phyloP scores from a whole-genome alignment of 2,113 vertebrate genomes.

The Manacus vitellinus region DNA sequence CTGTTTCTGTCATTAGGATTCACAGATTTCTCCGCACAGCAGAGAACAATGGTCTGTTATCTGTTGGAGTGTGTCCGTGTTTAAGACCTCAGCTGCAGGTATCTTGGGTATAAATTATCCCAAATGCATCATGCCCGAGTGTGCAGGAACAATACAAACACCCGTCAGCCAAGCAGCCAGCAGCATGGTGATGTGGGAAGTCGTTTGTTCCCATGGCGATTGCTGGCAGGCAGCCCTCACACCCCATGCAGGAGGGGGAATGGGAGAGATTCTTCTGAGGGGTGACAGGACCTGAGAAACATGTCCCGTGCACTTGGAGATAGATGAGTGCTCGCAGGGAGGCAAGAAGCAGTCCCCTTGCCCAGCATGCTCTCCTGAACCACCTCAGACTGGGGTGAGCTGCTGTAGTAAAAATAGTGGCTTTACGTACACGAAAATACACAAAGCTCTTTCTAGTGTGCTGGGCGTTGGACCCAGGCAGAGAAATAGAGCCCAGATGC shows the following conservation, averaged over 20 bases:
- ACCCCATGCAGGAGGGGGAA: rapidly evolving
- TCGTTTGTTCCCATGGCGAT: background rate
- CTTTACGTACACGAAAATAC: background rate
- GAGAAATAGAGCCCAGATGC: background rate
- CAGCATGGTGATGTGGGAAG: background rate
- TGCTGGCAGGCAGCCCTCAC: background rate
- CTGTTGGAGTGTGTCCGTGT: background rate
- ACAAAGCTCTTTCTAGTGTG: background rate
- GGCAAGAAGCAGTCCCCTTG: background rate
- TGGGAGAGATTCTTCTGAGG: rapidly evolving
- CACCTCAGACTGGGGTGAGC: background rate
- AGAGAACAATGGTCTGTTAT: background rate
- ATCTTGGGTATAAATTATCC: background rate
- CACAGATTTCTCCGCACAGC: background rate
- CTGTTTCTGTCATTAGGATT: background rate
- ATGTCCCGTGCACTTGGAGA: rapidly evolving
- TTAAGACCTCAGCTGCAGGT: background rate
- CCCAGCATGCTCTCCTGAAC: background rate
- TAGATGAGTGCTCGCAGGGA: background rate
- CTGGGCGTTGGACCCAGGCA: background rate
- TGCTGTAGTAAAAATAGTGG: background rate
- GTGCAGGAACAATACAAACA: background rate
- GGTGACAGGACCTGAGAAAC: background rate
- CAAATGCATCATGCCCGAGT: rapidly evolving
- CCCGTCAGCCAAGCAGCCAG: background rate